Evolutionary conservation across 2,113 vertebrate species (phyloP).

Genomic region (Bos taurus): DNA sequence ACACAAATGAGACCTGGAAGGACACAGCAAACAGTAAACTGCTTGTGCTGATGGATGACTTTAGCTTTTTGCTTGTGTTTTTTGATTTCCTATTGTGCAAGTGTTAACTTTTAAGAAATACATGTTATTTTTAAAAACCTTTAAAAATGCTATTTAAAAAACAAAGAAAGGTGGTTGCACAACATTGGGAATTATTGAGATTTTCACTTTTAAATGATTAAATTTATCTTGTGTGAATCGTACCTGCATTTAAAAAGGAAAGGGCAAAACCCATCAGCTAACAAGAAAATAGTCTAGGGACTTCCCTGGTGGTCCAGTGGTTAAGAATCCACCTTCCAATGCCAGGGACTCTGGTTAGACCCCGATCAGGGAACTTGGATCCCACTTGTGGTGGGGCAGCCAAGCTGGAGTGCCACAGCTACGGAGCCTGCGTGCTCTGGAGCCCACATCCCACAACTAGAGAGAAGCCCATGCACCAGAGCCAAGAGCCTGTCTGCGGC

Average conservation of each 20-base stretch:
- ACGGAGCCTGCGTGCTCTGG: not conserved
- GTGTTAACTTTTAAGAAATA: not conserved
- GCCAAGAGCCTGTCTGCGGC: not conserved
- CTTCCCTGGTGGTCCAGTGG: not conserved
- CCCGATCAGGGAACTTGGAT: not conserved
- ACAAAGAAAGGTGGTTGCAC: not conserved
- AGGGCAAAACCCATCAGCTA: conserved; percentile 66
- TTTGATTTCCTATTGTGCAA: not conserved
- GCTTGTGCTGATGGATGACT: not conserved
- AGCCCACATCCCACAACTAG: not conserved
- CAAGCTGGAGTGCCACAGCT: not conserved
- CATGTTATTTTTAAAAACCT: not conserved
- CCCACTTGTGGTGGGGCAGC: not conserved
- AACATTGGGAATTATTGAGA: not conserved
- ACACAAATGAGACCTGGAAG: not conserved
- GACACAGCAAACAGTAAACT: not conserved
- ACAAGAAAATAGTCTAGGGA: conserved; percentile 70
- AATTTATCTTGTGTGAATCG: not conserved
- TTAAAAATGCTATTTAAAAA: not conserved
- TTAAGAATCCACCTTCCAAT: not conserved
- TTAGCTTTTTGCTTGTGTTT: not conserved
- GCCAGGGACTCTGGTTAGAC: not conserved
- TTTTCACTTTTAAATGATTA: not conserved
- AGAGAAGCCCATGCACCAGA: not conserved
- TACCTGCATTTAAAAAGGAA: not conserved